Conservation (phyloP, 2,888 invertebrate genomes). For the Drosophila mimetica region DNA sequence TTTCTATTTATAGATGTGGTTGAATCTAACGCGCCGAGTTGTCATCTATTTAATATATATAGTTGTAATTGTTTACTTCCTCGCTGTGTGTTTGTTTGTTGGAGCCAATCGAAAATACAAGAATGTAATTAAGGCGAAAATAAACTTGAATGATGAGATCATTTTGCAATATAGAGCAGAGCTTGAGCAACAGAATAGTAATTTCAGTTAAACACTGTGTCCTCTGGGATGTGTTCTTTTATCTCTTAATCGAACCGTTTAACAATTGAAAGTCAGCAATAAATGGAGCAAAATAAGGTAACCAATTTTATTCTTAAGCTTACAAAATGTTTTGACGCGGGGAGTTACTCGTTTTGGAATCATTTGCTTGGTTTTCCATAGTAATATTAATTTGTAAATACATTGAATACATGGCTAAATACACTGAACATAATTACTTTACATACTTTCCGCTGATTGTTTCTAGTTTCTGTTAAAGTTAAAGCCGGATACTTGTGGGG, state of each 20-base stretch:
- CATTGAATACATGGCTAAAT: constrained; percentile 31
- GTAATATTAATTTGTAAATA: constrained; percentile 36
- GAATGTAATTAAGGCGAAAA: constrained; percentile 82
- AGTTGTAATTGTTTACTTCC: constrained; percentile 34
- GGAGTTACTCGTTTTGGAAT: constrained; percentile 20
- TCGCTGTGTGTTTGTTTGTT: constrained; percentile 51
- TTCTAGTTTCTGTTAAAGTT: constrained; percentile 28
- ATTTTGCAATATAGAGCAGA: constrained; percentile 77
- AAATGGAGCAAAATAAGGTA: constrained; percentile 56
- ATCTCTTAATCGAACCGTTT: constrained; percentile 26
- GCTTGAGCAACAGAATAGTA: constrained; percentile 58
- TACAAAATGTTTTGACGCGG: constrained; percentile 31
- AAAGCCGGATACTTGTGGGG: constrained; percentile 4
- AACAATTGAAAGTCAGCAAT: constrained; percentile 71
- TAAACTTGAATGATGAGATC: constrained; percentile 85
- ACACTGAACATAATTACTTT: constrained; percentile 38
- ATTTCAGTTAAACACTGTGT: constrained; percentile 34
- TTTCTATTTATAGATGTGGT: constrained; percentile 70
- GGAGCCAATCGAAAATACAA: constrained; percentile 45
- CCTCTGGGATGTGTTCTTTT: constrained; percentile 19
- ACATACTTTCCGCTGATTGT: constrained; percentile 33
- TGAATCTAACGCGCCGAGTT: constrained; percentile 69
- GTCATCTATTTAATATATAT: constrained; percentile 38
- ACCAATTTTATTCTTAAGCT: constrained; percentile 53
- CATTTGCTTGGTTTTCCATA: constrained; percentile 16